phyloP scores from a whole-genome alignment of 2,113 vertebrate species.

The Zingel zingel region DNA sequence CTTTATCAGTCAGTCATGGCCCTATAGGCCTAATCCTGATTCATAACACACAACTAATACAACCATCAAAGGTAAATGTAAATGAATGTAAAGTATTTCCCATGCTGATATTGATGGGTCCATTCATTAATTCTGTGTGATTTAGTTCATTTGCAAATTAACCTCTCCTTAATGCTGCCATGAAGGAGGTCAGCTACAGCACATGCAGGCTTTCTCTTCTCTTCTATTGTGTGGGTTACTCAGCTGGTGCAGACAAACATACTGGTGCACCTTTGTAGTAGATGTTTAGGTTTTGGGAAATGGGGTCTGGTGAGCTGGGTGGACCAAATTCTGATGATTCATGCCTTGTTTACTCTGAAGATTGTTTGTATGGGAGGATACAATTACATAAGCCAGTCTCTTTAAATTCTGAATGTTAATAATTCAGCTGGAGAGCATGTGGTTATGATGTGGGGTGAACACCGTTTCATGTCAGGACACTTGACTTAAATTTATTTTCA shows the following conservation, averaged over 20 bases:
- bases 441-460: not conserved
- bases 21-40: not conserved
- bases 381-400: not conserved
- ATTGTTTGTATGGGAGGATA: not conserved
- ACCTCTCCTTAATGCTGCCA: not conserved
- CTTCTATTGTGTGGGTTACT: not conserved
- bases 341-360: not conserved
- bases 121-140: not conserved
- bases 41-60: not conserved
- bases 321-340: not conserved
- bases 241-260: slow-evolving; percentile 9
- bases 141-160: not conserved
- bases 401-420: not conserved
- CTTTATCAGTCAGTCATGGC: not conserved
- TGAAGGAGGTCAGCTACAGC: not conserved
- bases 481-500: not conserved
- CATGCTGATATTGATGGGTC: not conserved
- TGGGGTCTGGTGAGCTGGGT: not conserved
- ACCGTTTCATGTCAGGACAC: not conserved
- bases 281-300: slow-evolving; percentile 3
- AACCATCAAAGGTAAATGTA: not conserved
- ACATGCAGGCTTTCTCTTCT: not conserved
- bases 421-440: not conserved
- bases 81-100: not conserved
- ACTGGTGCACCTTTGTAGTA: not conserved